A percentile compares a stretch with the other conserved stretches of the same genome.
Conservation (phyloP, 1,140 invertebrate genomes). For the Lethrus apterus region DNA sequence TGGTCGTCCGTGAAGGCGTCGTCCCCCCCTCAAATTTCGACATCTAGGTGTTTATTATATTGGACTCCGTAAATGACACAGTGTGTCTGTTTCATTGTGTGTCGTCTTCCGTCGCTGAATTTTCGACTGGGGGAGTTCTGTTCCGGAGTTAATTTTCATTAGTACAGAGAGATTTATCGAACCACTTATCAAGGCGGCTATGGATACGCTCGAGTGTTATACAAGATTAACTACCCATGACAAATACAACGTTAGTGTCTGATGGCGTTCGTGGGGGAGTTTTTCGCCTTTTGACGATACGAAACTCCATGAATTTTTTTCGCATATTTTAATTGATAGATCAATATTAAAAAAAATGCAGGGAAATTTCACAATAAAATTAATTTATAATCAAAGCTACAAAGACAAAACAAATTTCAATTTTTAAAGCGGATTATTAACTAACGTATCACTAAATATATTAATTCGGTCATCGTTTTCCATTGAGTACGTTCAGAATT, state of each 20-base stretch:
- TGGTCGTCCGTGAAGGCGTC: too few relatives aligned
- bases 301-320: too few relatives aligned
- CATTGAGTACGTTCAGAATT: too few relatives aligned
- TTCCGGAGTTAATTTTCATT: conserved; percentile 17
- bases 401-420: too few relatives aligned
- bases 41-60: neutral
- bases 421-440: too few relatives aligned
- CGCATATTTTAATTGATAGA: too few relatives aligned
- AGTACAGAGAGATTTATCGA: conserved; percentile 15
- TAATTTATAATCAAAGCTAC: too few relatives aligned
- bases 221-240: conserved; percentile 14
- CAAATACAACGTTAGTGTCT: conserved; percentile 3
- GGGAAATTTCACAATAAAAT: too few relatives aligned
- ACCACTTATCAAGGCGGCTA: conserved; percentile 12
- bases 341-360: too few relatives aligned
- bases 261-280: neutral
- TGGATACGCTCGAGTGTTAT: conserved; percentile 10
- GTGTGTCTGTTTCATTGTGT: neutral
- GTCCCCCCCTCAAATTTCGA: too few relatives aligned
- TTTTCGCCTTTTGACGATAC: neutral
- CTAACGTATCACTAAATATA: too few relatives aligned
- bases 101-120: neutral
- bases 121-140: neutral
- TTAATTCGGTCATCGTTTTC: too few relatives aligned
- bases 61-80: neutral